These are phyloP conservation scores for Lithophane leautieri DNA, from an alignment of 2,888 invertebrate genomes.

Conservation along the genomic window DNA sequence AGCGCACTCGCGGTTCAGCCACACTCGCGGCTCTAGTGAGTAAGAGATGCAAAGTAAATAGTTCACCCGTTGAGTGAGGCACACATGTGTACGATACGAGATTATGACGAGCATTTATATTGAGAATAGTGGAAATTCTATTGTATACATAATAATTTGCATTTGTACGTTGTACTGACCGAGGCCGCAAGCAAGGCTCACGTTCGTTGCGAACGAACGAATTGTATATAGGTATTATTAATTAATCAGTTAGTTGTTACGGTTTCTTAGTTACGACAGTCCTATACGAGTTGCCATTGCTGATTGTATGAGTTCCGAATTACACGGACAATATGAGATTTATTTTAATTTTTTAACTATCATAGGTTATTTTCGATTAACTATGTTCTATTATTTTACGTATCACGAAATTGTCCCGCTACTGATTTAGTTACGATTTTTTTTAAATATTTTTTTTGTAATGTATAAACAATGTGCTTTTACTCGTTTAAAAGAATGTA, in stretches of 20 bases:
- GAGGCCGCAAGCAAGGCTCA: conserved; percentile 40
- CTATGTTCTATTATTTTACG: conserved; percentile 78
- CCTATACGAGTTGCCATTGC: conserved; percentile 83
- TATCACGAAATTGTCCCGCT: conserved; percentile 80
- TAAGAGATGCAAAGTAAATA: conserved; percentile 69
- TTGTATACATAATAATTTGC: conserved; percentile 78
- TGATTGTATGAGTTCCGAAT: conserved; percentile 71
- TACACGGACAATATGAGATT: conserved; percentile 78
- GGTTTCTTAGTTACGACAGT: conserved; percentile 76
- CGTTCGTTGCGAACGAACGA: conserved; percentile 63
- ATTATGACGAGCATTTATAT: conserved; percentile 83
- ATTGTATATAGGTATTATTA: conserved; percentile 67
- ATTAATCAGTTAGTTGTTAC: conserved; percentile 72
- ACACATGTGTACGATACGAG: conserved; percentile 77
- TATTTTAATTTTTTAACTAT: conserved; percentile 78
- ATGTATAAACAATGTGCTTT: conserved; percentile 89
- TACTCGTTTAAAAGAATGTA: conserved; percentile 90
- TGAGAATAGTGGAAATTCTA: conserved; percentile 75
- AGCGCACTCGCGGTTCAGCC: conserved; percentile 48
- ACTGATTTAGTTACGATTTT: conserved; percentile 78
- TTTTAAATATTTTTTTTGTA: conserved; percentile 76
- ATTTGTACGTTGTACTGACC: conserved; percentile 72
- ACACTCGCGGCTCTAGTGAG: conserved; percentile 51
- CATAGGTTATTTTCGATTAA: conserved; percentile 77
- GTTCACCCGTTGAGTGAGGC: conserved; percentile 89